phyloP scores from a whole-genome alignment of 2,113 vertebrate species.

The Prunella himalayana region DNA sequence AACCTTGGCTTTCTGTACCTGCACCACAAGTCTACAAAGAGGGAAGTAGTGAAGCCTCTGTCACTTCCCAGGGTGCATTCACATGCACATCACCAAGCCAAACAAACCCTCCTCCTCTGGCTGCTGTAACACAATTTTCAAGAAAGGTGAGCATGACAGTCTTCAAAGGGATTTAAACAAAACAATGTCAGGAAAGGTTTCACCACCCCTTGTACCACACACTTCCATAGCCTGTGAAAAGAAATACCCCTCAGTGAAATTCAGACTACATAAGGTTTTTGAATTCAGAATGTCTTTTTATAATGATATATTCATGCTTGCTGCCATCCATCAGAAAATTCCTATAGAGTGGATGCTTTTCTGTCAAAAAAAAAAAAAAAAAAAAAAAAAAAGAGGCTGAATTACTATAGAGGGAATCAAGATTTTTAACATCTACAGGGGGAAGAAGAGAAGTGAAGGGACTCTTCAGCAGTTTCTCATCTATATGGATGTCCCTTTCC shows the following conservation, averaged over 20 bases:
- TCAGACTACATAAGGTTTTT: not conserved
- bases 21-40: not conserved
- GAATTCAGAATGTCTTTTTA: conserved; percentile 24
- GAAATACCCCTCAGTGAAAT: not conserved
- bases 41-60: not conserved
- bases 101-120: not conserved
- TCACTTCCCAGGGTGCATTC: not conserved
- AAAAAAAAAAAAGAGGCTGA: not conserved
- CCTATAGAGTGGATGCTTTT: not conserved
- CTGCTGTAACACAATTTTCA: not conserved
- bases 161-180: conserved; percentile 48
- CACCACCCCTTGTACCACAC: not conserved
- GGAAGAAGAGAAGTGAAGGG: not conserved
- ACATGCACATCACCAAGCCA: not conserved
- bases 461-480: not conserved
- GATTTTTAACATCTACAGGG: not conserved
- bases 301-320: conserved; percentile 28
- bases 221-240: not conserved
- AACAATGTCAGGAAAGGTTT: conserved; percentile 4
- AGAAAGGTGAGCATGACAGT: not conserved
- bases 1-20: not conserved
- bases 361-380: not conserved
- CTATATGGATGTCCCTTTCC: not conserved
- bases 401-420: not conserved
- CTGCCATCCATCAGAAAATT: conserved; percentile 7